Percentiles rank a stretch among this genome's conserved stretches.
Evolutionary conservation across 2,797 vertebrate genomes (phyloP).

Genomic region (Labroides dimidiatus): DNA sequence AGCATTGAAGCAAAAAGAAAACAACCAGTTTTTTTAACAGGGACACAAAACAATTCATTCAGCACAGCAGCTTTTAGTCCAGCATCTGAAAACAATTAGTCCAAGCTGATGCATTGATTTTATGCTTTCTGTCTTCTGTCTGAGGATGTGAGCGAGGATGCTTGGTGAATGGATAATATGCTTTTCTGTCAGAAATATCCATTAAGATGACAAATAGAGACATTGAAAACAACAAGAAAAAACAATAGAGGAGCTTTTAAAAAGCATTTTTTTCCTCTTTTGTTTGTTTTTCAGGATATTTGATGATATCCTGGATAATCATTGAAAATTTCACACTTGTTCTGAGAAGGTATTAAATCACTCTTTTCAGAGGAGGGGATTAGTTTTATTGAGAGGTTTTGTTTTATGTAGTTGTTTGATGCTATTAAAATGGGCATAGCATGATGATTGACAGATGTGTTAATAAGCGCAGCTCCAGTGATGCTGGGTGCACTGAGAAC

Average conservation of each 20-base stretch:
- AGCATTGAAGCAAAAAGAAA: constrained; percentile 70
- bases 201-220: constrained; percentile 3
- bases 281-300: neutral
- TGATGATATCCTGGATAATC: too few relatives aligned
- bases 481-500: too few relatives aligned
- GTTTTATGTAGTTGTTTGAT: too few relatives aligned
- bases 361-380: too few relatives aligned
- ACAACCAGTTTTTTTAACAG: constrained; percentile 57
- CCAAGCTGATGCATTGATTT: constrained; percentile 2
- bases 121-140: constrained; percentile 8
- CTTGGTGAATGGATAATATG: neutral
- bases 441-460: too few relatives aligned
- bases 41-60: constrained; percentile 31
- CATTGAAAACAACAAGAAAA: neutral
- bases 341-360: neutral
- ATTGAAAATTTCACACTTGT: neutral
- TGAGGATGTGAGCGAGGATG: constrained; percentile 7
- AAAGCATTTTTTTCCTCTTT: neutral
- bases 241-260: neutral
- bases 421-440: too few relatives aligned
- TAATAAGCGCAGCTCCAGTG: too few relatives aligned
- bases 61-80: neutral
- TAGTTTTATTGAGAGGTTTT: too few relatives aligned
- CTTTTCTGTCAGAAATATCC: constrained; percentile 5
- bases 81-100: constrained; percentile 31